Percentiles rank a stretch among this genome's conserved stretches.
Evolutionary conservation across 2,888 invertebrate species (phyloP).

Genomic region (Conomelus anceps): DNA sequence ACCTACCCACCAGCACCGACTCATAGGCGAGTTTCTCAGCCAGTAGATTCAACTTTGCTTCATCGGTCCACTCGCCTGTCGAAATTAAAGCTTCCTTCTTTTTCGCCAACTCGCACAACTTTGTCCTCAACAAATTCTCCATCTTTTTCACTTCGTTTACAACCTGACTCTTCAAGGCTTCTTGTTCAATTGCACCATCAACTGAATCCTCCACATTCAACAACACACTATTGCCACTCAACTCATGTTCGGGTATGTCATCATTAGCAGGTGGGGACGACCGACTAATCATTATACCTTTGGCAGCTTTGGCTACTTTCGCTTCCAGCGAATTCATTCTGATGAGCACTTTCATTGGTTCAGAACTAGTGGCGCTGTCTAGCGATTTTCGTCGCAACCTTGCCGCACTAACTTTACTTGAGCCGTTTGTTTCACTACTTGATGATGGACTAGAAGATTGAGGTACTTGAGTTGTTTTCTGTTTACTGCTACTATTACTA

Average conservation of each 20-base stretch:
- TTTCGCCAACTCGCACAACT: conserved; percentile 61
- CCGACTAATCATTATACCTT: conserved; percentile 21
- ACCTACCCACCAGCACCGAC: conserved; percentile 61
- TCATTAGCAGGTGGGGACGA: conserved; percentile 19
- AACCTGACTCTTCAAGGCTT: conserved; percentile 26
- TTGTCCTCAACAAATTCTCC: conserved; percentile 60
- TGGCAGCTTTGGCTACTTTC: conserved; percentile 58
- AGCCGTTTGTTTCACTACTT: conserved; percentile 6
- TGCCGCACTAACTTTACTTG: conserved; percentile 46
- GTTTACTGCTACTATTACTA: neutral
- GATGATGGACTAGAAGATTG: conserved; percentile 12
- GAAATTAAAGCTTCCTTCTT: conserved; percentile 59
- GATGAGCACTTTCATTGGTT: conserved; percentile 58
- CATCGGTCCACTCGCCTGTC: conserved; percentile 59
- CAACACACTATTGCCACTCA: neutral
- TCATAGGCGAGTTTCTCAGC: conserved; percentile 78
- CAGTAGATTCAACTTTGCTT: conserved; percentile 60
- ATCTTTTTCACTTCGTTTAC: conserved; percentile 41
- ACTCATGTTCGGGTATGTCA: neutral
- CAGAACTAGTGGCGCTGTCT: conserved; percentile 69
- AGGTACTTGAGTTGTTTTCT: conserved; percentile 20
- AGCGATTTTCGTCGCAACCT: conserved; percentile 65
- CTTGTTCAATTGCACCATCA: conserved; percentile 28
- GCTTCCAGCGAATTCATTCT: conserved; percentile 69
- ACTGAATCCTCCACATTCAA: conserved; percentile 30